Evolutionary conservation across 2,888 invertebrate species (phyloP), one percentile per base, ranked within the genome.

Genomic region (Escarpia spicata): DNA sequence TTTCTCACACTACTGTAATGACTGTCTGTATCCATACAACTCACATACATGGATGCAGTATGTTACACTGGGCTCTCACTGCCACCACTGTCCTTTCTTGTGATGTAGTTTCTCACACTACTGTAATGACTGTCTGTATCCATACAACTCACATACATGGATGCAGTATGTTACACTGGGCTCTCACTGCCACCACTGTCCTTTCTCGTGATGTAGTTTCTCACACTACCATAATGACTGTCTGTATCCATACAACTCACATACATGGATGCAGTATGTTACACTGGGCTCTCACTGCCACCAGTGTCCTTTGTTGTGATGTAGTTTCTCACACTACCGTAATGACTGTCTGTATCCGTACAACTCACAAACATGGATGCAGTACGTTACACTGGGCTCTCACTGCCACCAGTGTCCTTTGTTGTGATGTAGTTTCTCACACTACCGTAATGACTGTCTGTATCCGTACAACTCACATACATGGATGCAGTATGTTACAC

Each of bases 361-460:
- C 99, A 99, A 97, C 97, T 99, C 95, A 99, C 99, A 52, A 97
- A 98, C 95, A 99, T 99, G 98, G 99, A 99, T 97, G 98, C 98
- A 97, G 98, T 98, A 96, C 97, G 97, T 96, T 75, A 26, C 6
- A 26, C 75, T 75, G 15, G 75, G 26, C 1, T 15, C 75, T 1
- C 6, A 26, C 75, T 26, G 19, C 12, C 52, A 52, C 75, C 26
- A 6, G n/a, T 75, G 75, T 26, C 75, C 15, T 26, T 26, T 75
- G n/a, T 19, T 26, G 6, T 4, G 9, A 15, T 2, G 15, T 52
- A 52, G 52, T 52, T 52, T 52, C 52, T 52, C 52, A 12, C 12
- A 10, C 10, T 10, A 45, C 45, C 15, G 60, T 60, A 60, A 60
- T 75, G 75, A 3, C 75, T 6, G 6, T 75, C 6, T 19, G 26